Evolutionary conservation across 2,797 vertebrate genomes (phyloP), one percentile per base, ranked within the genome.

Genomic region (Apogon hyalosoma): DNA sequence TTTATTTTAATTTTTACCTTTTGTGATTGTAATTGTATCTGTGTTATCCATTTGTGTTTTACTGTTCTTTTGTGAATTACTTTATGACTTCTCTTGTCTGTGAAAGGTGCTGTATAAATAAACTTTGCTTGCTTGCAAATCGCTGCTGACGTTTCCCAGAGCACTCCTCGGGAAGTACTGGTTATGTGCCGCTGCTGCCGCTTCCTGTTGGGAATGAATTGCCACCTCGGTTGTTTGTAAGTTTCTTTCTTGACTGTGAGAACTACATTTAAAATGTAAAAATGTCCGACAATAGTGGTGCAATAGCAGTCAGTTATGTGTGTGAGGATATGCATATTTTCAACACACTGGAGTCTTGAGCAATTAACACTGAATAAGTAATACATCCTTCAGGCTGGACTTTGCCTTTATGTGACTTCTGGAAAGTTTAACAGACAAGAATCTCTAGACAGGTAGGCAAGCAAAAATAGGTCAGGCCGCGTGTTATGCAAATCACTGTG

Each of bases 391-490:
- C 47, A 41, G 73, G 72, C 40, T 43, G 47, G 60, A 57, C 50
- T 71, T 72, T 2, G 16, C 56, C 70, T 71, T 36, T 57, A 7
- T 70, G 28, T 61, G 61, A 73, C 71, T 80, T 48, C 18, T 71
- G 59, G 43, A 60, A 66, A 66, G 41, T 65, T 82, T 54, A 24
- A n/a, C 5, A 45, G 38, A 61, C 48, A 18, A 65, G 43, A 28
- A 48, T 31, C 42, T 47, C 71, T 39, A 71, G 69, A 69, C 56
- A 41, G 31, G 43, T 48, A 8, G 0, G 4, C 19, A 6, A 55
- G 51, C 39, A 31, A 67, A 78, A 63, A 13, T 69, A 33, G 69
- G 68, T 59, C 73, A 55, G 51, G 12, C 28, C 6, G 0, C 13
- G 28, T 12, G 33, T 15, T 49, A 0, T 2, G 21, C 8, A 49